Evolutionary conservation across 2,113 vertebrate genomes (phyloP), one percentile per base, ranked within the genome.

Genomic region (Pseudonaja textilis): DNA sequence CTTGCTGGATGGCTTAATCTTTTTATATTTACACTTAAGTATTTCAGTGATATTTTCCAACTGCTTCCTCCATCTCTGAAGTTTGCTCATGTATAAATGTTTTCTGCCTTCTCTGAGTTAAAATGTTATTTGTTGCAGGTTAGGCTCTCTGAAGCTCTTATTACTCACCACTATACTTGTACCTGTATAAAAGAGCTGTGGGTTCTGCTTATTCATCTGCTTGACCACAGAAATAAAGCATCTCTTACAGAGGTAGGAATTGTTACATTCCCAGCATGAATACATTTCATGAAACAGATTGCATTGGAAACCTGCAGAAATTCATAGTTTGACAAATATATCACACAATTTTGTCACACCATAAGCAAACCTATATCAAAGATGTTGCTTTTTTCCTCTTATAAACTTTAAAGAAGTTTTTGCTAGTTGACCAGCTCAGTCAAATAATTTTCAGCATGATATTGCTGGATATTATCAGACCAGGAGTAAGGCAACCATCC

Each of bases 181-280:
- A 86, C 92, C 59, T 99, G 99, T 95, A 95, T 98, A 95, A 99
- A 98, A 96, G 99, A 99, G 91, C 96, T 99, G 50, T 99, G 99
- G 99, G 11, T 99, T 94, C 96, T 99, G 8, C 97, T 99, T 94
- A 98, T 99, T 95, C 98, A 99, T 74, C 96, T 99, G 59, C 96
- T 99, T 93, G 98, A 99, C 91, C 96, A 99, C 95, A 98, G 98
- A 96, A 98, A 95, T 94, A 99, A 98, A 98, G 92, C 95, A 16
- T 97, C 97, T 93, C 97, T 98, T 91, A 98, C 98, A 89, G 98
- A 99, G 98, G 99, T 99, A 97, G 93, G 87, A 25, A 92, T 64
- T 9, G 20, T 85, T 64, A 87, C 91, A 57, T 93, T 47, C 42
- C 34, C 39, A 52, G 3, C 3, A 23, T 47, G n/a, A 57, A 14